These are phyloP conservation scores for Anarrhichthys ocellatus DNA, from an alignment of 2,113 vertebrate genomes.

Conservation along the genomic window DNA sequence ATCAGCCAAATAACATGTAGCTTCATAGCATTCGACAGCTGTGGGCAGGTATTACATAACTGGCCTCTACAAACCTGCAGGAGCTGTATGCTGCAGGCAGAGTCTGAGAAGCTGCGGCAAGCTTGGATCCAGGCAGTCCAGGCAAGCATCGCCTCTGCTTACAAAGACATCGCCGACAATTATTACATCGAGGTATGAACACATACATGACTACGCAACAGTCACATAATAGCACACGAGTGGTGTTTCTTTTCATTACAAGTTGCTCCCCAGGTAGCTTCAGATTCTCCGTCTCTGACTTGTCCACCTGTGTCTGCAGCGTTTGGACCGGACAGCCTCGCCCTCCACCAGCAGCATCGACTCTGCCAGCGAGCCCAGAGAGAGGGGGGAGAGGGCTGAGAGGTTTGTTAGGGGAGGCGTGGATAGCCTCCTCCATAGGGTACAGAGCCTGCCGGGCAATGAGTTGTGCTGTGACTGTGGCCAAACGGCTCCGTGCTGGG, in stretches of 20 bases:
- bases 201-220: background rate
- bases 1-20: background rate
- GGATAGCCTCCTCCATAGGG: conserved; percentile 91
- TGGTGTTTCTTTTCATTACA: background rate
- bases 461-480: conserved; percentile 95
- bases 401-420: conserved; percentile 88
- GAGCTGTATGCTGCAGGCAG: conserved; percentile 98
- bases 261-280: background rate
- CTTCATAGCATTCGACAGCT: background rate
- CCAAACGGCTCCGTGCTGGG: conserved; percentile 93
- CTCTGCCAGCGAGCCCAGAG: conserved; percentile 90
- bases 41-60: background rate
- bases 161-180: conserved; percentile 89
- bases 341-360: conserved; percentile 94
- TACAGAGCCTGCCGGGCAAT: conserved; percentile 93
- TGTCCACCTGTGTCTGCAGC: conserved; percentile 71
- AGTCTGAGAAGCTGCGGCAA: conserved; percentile 96
- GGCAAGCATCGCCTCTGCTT: conserved; percentile 97
- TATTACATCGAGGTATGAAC: conserved; percentile 80
- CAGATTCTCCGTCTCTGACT: background rate
- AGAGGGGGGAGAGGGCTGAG: conserved; percentile 82
- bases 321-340: conserved; percentile 93
- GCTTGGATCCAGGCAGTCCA: conserved; percentile 98
- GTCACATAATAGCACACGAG: background rate
- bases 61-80: conserved; percentile 72